phyloP scores from a whole-genome alignment of 2,888 invertebrate species.

The Aleiodes leptofemur region DNA sequence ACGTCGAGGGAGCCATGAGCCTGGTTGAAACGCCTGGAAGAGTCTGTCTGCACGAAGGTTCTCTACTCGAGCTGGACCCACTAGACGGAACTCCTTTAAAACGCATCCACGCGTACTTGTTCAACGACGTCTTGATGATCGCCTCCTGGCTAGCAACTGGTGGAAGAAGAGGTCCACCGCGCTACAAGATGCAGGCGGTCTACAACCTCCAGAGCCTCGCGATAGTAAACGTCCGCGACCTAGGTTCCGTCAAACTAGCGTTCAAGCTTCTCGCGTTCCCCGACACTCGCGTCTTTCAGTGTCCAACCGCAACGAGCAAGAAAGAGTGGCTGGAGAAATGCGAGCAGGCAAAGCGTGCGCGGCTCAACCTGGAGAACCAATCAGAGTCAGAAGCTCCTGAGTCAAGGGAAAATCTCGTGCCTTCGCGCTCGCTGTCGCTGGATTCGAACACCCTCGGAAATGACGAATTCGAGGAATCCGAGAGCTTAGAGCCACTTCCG shows the following conservation, averaged over 20 bases:
- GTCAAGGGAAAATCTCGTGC: conserved; percentile 53
- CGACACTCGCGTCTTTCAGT: conserved; percentile 93
- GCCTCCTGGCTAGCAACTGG: conserved; percentile 84
- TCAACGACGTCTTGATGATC: conserved; percentile 94
- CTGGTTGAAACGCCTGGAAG: conserved; percentile 86
- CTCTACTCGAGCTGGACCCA: conserved; percentile 91
- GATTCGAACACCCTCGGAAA: conserved; percentile 68
- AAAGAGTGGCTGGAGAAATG: conserved; percentile 96
- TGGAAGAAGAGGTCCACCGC: conserved; percentile 82
- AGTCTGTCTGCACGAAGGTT: conserved; percentile 92
- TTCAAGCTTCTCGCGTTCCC: conserved; percentile 97
- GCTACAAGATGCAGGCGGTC: conserved; percentile 89
- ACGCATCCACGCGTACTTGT: conserved; percentile 92
- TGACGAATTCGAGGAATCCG: conserved; percentile 64
- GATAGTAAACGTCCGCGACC: conserved; percentile 94
- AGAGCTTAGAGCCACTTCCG: conserved; percentile 76
- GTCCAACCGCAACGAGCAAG: conserved; percentile 86
- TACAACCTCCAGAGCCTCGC: conserved; percentile 93
- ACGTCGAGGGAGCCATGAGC: conserved; percentile 91
- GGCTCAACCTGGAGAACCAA: conserved; percentile 80
- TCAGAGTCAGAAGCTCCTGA: conserved; percentile 55
- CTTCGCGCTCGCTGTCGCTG: conserved; percentile 67
- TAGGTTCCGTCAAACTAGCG: conserved; percentile 92
- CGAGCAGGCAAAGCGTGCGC: conserved; percentile 91
- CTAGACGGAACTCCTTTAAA: conserved; percentile 91